Percentiles rank a stretch among this genome's conserved stretches.
Conservation (phyloP, 2,888 invertebrate species). For the Dendrolimus houi region DNA sequence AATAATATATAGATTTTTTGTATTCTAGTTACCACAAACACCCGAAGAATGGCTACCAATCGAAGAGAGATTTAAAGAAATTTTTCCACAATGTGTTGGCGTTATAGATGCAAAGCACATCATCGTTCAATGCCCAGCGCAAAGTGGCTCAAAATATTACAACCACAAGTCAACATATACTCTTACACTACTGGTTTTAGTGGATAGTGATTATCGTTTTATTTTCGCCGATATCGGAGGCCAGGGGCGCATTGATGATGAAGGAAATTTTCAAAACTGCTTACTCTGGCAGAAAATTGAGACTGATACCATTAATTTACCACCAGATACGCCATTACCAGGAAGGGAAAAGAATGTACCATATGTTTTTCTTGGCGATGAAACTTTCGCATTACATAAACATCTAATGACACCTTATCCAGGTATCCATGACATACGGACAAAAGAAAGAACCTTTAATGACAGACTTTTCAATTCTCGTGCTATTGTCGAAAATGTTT, state of each 20-base stretch:
- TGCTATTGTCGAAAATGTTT: background rate
- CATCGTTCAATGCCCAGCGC: background rate
- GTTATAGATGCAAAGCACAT: background rate
- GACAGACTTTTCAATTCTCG: background rate
- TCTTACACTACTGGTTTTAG: background rate
- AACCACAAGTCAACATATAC: background rate
- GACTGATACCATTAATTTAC: background rate
- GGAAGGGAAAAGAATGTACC: background rate
- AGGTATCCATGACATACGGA: background rate
- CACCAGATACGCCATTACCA: background rate
- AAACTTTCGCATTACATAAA: background rate
- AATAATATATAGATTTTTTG: background rate
- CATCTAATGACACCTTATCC: background rate
- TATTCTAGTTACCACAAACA: background rate
- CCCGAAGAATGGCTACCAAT: background rate
- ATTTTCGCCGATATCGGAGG: background rate
- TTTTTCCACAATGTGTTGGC: background rate
- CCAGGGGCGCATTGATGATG: background rate
- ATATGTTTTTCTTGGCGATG: background rate
- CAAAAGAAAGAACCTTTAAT: background rate
- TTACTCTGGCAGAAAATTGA: background rate
- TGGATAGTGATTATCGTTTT: background rate
- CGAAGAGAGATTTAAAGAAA: background rate
- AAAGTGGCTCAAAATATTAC: background rate
- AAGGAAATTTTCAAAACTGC: background rate